phyloP scores from a whole-genome alignment of 2,797 vertebrate genomes.

The Enteromius radiatus region DNA sequence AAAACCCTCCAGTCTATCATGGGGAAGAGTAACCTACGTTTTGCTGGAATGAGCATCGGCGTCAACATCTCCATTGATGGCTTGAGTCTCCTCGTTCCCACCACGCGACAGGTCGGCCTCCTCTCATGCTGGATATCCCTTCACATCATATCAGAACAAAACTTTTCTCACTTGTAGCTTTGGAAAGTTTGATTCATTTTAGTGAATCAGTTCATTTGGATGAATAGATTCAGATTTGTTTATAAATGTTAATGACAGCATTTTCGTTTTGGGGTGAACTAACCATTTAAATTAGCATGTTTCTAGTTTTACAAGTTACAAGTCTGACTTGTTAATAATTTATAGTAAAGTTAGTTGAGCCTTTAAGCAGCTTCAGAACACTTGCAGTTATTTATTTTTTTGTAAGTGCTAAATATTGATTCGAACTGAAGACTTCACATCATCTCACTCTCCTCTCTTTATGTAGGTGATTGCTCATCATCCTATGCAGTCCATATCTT shows the following conservation, averaged over 20 bases:
- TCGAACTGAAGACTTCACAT: not conserved
- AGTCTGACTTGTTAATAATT: not conserved
- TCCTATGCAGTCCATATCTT: conserved; percentile 99
- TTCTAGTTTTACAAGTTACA: not conserved
- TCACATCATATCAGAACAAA: not conserved
- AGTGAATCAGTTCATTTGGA: not conserved
- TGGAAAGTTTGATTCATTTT: not conserved
- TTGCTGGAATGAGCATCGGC: conserved; percentile 92
- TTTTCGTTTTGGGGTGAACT: not conserved
- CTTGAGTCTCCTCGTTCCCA: conserved; percentile 89
- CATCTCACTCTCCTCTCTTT: not conserved
- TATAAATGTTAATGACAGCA: not conserved
- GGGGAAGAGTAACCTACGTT: conserved; percentile 94
- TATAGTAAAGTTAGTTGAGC: not conserved
- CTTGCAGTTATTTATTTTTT: not conserved
- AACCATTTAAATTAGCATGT: not conserved
- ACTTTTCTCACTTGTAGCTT: not conserved
- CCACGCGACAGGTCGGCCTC: conserved; percentile 86
- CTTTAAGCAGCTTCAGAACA: not conserved
- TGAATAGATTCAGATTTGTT: not conserved
- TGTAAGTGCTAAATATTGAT: conserved; percentile 16
- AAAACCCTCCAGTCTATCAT: conserved; percentile 90
- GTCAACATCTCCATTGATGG: conserved; percentile 93
- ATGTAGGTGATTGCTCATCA: conserved; percentile 92
- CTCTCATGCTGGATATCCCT: not conserved